Evolutionary conservation across 2,888 invertebrate species (phyloP).

Genomic region (Neoascia interrupta): DNA sequence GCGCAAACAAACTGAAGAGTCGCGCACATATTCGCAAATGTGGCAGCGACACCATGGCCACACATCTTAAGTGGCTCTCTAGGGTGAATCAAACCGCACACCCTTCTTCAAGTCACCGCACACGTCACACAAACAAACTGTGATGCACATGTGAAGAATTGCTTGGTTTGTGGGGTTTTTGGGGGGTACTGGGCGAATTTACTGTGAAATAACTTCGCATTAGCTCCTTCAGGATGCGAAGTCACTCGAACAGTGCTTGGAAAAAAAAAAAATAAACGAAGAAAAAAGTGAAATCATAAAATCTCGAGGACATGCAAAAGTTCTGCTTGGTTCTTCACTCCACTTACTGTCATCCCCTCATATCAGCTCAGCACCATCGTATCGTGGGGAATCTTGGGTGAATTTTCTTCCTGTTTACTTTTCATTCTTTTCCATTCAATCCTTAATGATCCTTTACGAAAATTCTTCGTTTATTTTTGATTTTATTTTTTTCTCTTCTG

Average conservation of each 20-base stretch:
- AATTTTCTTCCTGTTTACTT: constrained; percentile 56
- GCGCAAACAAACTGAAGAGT: constrained; percentile 37
- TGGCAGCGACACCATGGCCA: constrained; percentile 6
- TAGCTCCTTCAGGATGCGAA: constrained; percentile 59
- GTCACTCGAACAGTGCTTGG: constrained; percentile 52
- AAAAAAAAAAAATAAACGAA: no score
- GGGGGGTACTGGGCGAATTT: background rate
- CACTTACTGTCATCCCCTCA: no score
- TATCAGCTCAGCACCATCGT: background rate
- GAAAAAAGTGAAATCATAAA: constrained; percentile 62
- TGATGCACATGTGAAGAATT: background rate
- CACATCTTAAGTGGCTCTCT: constrained; percentile 50
- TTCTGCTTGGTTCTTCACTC: constrained; percentile 3
- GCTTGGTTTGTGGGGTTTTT: no score
- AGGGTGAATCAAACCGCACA: constrained; percentile 47
- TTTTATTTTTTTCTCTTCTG: constrained; percentile 18
- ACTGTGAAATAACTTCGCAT: constrained; percentile 50
- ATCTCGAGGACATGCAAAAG: constrained; percentile 59
- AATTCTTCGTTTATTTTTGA: no score
- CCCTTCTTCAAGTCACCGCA: constrained; percentile 16
- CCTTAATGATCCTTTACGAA: constrained; percentile 61
- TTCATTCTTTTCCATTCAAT: constrained; percentile 63
- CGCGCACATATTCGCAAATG: background rate
- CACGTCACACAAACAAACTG: constrained; percentile 34
- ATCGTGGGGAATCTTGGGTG: background rate